A percentile compares a stretch with the other conserved stretches of the same genome.
phyloP scores from a whole-genome alignment of 2,113 vertebrate genomes.

The Arothron firmamentum region DNA sequence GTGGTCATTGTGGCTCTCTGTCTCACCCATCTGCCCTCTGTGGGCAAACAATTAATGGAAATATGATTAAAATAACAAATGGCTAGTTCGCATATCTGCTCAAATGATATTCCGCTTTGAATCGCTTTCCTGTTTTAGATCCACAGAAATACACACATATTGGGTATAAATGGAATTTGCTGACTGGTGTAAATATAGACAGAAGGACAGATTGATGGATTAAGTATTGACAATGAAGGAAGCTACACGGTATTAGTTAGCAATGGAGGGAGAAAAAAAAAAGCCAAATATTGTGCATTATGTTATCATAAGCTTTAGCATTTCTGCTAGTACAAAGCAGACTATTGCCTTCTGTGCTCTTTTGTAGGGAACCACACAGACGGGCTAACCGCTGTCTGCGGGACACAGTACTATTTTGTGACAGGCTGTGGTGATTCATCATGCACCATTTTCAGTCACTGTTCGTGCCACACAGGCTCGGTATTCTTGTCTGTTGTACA shows the following conservation, averaged over 20 bases:
- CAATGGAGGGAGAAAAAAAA: slow-evolving; percentile 32
- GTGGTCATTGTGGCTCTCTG: slow-evolving; percentile 62
- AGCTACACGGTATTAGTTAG: slow-evolving; percentile 44
- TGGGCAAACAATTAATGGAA: neutral
- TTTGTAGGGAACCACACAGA: slow-evolving; percentile 44
- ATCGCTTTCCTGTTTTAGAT: neutral
- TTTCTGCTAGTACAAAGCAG: slow-evolving; percentile 9
- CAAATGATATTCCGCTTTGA: neutral
- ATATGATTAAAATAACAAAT: neutral
- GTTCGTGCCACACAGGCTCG: slow-evolving; percentile 51
- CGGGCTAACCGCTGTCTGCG: slow-evolving; percentile 40
- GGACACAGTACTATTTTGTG: slow-evolving; percentile 42
- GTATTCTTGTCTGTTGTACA: slow-evolving; percentile 34
- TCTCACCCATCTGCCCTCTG: slow-evolving; percentile 27
- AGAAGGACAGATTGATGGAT: too few species aligned
- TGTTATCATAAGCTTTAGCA: slow-evolving; percentile 17
- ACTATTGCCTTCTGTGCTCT: slow-evolving; percentile 37
- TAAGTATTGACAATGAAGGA: too few species aligned
- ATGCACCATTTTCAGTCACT: slow-evolving; percentile 53
- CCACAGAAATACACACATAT: too few species aligned
- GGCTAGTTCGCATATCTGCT: neutral
- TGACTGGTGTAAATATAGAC: too few species aligned
- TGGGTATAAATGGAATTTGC: too few species aligned
- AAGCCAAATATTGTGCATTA: slow-evolving; percentile 1
- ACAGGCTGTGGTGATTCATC: slow-evolving; percentile 58